Evolutionary conservation across 2,113 vertebrate genomes (phyloP), one percentile per base, ranked within the genome.

Genomic region (Rhagologus leucostigma): DNA sequence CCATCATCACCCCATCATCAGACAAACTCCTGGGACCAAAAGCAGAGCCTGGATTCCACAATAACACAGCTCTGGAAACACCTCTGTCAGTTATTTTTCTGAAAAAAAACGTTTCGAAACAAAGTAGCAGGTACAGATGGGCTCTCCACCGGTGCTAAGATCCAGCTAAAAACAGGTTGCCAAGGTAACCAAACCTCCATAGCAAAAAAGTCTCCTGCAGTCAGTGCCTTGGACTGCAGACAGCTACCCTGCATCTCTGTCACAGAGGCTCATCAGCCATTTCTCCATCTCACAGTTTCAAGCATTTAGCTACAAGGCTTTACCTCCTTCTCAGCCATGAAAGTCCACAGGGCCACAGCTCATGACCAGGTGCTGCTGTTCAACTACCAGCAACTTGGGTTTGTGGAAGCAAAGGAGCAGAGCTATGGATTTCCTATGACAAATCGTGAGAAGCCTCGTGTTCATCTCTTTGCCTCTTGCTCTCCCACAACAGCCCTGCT

Each of bases 151-250:
- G 1, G 78, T 96, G 90, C 90, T 65, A 71, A 92, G n/a, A 92
- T 70, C 68, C 94, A 93, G 76, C 81, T 93, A 95, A 89, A 95
- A 92, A 47, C 95, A 93, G 57, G 97, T 97, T 97, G 85, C 96
- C 96, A 96, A 95, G 97, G 97, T 96, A 97, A 97, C 97, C 60
- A 41, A 97, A 81, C 76, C 87, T 96, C 82, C 87, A 93, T 52
- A 77, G 90, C 68, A 92, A 83, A 93, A 74, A 69, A 71, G 67
- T 60, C 78, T 93, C 92, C 93, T 2, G 14, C 88, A 95, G 81
- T 91, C 78, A 55, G 80, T 26, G 50, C 68, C 74, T 84, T 41
- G 93, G 93, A 92, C 91, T 57, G 70, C 70, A 92, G 70, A 75
- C 78, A 93, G 94, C 65, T 94, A 91, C 78, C 94, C 80, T 52